Base-by-base conservation (phyloP, 2,797 vertebrate species). In the Thamnophis elegans region DNA sequence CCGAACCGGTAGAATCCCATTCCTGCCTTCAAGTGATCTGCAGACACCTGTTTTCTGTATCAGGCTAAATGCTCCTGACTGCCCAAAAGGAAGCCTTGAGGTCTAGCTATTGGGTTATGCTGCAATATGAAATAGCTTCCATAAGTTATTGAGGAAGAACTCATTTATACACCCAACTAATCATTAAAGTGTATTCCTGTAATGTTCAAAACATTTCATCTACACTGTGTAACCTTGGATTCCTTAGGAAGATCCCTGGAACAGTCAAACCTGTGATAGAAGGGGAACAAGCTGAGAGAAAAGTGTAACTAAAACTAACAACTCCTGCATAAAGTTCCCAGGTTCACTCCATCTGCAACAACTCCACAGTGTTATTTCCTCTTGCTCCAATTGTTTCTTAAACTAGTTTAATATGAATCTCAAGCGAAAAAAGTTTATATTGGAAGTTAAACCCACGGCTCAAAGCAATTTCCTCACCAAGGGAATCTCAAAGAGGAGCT, bases 401-500 rank as follows among this genome's bases (percentile, higher is more conserved):
- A 86, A 62, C 58, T 88, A 60, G 25, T 25, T 60, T 14, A 53
- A 51, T 20, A 28, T 51, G 47, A 4, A n/a, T 91, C 58, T 53
- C 51, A 7, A 13, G 59, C 51, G 7, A n/a, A 4, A 55, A 59
- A 65, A 68, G 54, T n/a, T 82, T 51, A 2, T 53, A 42, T 26
- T 11, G 12, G 5, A 18, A 16, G 8, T 87, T 62, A 62, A 56
- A 1, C 10, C 91, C 85, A 32, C 22, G 2, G n/a, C 87, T 90
- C 22, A 78, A 5, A 42, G 28, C 90, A 91, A 88, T 22, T 53
- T 87, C 20, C 98, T 97, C 96, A 99, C 99, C 98, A 99, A 94
- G 2, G 99, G 98, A 58, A 99, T 94, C 8, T 97, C 98, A 93
- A 98, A 99, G 4, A 99, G 97, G 3, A 94, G 98, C 94, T 98